These are phyloP conservation scores for Mantis religiosa DNA, from an alignment of 2,888 invertebrate species.

Conservation along the genomic window DNA sequence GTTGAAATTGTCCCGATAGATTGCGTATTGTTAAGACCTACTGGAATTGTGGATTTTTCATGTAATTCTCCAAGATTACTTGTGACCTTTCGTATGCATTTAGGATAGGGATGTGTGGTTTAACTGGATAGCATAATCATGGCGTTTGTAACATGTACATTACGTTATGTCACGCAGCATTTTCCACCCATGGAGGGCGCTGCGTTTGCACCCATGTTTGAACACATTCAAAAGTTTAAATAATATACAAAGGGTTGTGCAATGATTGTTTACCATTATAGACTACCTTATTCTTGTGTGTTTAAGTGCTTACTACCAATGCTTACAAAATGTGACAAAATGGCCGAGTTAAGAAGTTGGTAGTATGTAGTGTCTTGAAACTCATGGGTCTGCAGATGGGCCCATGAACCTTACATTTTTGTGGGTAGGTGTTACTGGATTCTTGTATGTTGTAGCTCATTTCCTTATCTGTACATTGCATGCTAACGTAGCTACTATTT, in stretches of 20 bases:
- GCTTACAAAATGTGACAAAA: neutral
- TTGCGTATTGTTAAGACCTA: conserved; percentile 32
- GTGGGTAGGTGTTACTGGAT: neutral
- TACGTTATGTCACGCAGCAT: neutral
- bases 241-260: neutral
- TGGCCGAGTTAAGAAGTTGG: neutral
- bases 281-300: neutral
- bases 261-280: neutral
- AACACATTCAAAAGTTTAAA: neutral
- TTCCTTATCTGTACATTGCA: neutral
- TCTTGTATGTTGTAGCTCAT: neutral
- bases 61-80: neutral
- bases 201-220: conserved; percentile 3
- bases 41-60: neutral
- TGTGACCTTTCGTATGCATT: conserved; percentile 25
- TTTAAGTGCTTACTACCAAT: neutral
- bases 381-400: neutral
- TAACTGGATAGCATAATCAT: conserved; percentile 18
- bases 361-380: neutral
- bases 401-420: neutral
- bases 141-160: conserved; percentile 7
- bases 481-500: neutral
- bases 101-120: conserved; percentile 16
- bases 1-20: conserved; percentile 34
- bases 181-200: neutral